Percentiles rank a stretch among this genome's conserved stretches.
These are phyloP conservation scores for Rattus rattus DNA, from an alignment of 2,113 vertebrate species.

Conservation along the genomic window DNA sequence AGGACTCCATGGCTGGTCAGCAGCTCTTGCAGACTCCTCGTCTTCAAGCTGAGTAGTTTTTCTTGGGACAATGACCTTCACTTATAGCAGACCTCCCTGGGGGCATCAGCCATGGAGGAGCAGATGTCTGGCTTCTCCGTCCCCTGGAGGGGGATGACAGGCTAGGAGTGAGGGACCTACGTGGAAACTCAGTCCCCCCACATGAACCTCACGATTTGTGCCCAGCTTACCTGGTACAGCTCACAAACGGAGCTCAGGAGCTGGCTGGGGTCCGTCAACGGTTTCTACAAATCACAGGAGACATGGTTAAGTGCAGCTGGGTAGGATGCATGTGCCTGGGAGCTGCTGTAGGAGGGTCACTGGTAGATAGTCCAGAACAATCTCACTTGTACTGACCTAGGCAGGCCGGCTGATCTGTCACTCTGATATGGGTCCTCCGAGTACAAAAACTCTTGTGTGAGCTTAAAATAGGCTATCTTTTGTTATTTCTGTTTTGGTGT, in stretches of 20 bases:
- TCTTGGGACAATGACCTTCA: background rate
- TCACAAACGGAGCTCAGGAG: constrained; percentile 65
- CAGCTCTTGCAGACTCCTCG: background rate
- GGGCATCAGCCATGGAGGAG: accelerated
- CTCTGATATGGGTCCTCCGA: background rate
- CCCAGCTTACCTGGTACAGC: constrained; percentile 46
- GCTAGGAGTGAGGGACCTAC: background rate
- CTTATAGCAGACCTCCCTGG: constrained; percentile 46
- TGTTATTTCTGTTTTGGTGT: background rate
- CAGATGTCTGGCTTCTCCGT: constrained; percentile 83
- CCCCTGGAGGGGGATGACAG: constrained; percentile 83
- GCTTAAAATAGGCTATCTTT: background rate
- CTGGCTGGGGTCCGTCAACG: background rate
- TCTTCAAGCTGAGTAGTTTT: background rate
- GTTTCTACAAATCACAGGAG: constrained; percentile 59
- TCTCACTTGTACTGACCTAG: background rate
- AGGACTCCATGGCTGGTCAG: accelerated
- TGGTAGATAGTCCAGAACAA: background rate
- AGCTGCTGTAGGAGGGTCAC: background rate
- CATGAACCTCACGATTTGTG: accelerated
- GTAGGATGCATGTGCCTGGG: background rate
- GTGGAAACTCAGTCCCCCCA: background rate
- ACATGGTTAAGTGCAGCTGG: background rate
- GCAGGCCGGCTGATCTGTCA: background rate
- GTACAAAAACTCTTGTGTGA: background rate